A percentile compares a stretch with the other conserved stretches of the same genome.
phyloP scores from a whole-genome alignment of 2,888 invertebrate species.

The Adela reaumurella region DNA sequence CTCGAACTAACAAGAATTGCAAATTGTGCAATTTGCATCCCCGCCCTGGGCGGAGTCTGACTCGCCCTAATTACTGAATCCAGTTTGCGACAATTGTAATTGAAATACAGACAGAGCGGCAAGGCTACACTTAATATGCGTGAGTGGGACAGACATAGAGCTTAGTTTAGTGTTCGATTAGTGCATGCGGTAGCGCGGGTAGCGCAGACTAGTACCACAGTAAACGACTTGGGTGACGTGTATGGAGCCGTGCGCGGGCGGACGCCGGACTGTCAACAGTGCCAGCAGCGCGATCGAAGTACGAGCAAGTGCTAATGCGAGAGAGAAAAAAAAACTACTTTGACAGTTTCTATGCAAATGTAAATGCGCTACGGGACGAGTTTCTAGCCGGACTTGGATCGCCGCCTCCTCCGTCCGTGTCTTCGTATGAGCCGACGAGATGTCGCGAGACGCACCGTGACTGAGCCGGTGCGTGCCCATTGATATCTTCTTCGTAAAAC shows the following conservation, averaged over 20 bases:
- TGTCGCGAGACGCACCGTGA: too few species aligned
- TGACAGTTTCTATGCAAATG: constrained; percentile 57
- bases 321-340: constrained; percentile 18
- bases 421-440: background rate
- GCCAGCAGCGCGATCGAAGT: constrained; percentile 37
- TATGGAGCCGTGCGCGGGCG: constrained; percentile 7
- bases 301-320: constrained; percentile 10
- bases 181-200: too few species aligned
- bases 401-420: constrained; percentile 6
- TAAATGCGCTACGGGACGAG: constrained; percentile 48
- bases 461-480: too few species aligned
- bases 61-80: too few species aligned
- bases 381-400: constrained; percentile 31
- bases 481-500: too few species aligned
- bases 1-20: background rate
- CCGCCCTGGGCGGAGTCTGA: background rate
- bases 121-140: too few species aligned
- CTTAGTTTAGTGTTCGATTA: too few species aligned
- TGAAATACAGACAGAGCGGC: too few species aligned
- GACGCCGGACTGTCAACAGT: constrained; percentile 21
- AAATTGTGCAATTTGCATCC: background rate
- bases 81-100: too few species aligned
- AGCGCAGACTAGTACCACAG: too few species aligned
- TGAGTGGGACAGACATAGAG: too few species aligned
- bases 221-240: too few species aligned